Conservation (phyloP, 2,888 invertebrate genomes). For the Stenolophus ochropezus region DNA sequence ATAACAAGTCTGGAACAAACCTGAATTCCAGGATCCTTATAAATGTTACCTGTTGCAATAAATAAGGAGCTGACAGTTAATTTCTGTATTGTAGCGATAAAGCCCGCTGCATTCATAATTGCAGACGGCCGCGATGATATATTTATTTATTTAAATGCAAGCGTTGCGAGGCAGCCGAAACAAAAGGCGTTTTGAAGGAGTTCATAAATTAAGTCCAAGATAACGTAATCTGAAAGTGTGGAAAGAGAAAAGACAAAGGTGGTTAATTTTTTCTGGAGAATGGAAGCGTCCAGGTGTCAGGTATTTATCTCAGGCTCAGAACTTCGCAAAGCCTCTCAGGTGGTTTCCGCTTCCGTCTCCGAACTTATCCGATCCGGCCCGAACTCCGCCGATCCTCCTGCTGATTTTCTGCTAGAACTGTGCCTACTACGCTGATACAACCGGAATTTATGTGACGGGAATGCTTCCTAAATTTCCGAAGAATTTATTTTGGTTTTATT, state of each 20-base stretch:
- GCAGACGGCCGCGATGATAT: conserved; percentile 25
- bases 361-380: conserved; percentile 6
- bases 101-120: conserved; percentile 29
- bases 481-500: conserved; percentile 37
- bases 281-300: conserved; percentile 34
- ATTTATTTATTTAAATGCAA: conserved; percentile 29
- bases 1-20: neutral
- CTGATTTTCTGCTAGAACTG: conserved; percentile 37
- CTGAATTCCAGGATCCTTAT: neutral
- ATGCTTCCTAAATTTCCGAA: conserved; percentile 17
- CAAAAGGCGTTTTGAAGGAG: conserved; percentile 26
- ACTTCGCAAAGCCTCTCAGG: conserved; percentile 28
- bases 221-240: conserved; percentile 40
- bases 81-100: conserved; percentile 25
- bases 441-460: conserved; percentile 19
- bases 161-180: neutral
- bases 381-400: neutral
- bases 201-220: conserved; percentile 27
- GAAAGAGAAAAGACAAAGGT: conserved; percentile 40
- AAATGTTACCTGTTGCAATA: conserved; percentile 34
- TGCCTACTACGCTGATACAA: conserved; percentile 35
- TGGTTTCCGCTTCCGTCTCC: conserved; percentile 30
- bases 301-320: conserved; percentile 29
- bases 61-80: conserved; percentile 22
- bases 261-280: conserved; percentile 40